A percentile compares a stretch with the other conserved stretches of the same genome.
Conservation (phyloP, 2,888 invertebrate species). For the Nezara viridula region DNA sequence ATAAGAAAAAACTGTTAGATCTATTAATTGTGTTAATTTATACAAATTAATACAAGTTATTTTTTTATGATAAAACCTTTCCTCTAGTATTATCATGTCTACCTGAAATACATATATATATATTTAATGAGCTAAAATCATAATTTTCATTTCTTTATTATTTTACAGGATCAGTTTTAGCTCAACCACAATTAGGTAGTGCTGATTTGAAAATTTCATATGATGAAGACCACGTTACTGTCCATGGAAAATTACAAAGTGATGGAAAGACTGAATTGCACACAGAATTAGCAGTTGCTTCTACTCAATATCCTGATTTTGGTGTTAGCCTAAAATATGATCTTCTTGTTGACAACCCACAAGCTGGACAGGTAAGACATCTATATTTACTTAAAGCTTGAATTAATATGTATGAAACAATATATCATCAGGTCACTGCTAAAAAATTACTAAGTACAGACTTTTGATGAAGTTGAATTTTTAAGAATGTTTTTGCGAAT, state of each 20-base stretch:
- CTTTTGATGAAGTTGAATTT: no score
- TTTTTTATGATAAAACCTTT: no score
- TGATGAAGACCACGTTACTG: conserved; percentile 61
- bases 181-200: conserved; percentile 1
- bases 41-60: no score
- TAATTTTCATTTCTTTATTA: no score
- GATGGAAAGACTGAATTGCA: conserved; percentile 38
- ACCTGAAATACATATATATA: no score
- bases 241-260: conserved; percentile 50
- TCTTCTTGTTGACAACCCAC: conserved; percentile 49
- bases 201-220: conserved; percentile 61
- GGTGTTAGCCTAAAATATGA: conserved; percentile 68
- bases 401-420: background rate
- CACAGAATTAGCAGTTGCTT: conserved; percentile 68
- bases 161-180: conserved; percentile 41
- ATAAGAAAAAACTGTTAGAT: no score
- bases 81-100: no score
- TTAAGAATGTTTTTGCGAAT: no score
- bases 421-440: no score
- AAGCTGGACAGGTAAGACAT: conserved; percentile 27
- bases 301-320: conserved; percentile 74
- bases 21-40: no score
- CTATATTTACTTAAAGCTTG: background rate
- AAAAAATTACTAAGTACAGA: no score
- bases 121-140: no score